Evolutionary conservation across 2,888 invertebrate species (phyloP).

Genomic region (Morpho helenor): DNA sequence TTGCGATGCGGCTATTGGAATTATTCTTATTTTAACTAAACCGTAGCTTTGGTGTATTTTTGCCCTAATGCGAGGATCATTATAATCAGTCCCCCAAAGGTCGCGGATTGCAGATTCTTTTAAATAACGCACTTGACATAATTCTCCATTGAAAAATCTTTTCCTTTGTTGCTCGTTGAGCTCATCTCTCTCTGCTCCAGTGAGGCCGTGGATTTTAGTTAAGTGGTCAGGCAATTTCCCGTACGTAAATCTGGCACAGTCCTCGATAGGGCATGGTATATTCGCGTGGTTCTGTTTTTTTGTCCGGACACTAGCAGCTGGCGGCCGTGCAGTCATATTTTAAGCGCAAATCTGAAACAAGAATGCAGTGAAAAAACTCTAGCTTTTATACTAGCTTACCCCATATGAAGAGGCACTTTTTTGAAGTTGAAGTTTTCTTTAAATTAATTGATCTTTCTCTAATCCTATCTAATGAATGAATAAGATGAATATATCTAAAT

Average conservation of each 20-base stretch:
- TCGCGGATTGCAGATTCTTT: slow-evolving; percentile 76
- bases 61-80: slow-evolving; percentile 66
- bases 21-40: slow-evolving; percentile 72
- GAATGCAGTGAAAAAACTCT: too few relatives aligned
- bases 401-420: too few relatives aligned
- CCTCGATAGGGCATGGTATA: slow-evolving; percentile 75
- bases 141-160: slow-evolving; percentile 75
- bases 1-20: slow-evolving; percentile 69
- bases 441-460: too few relatives aligned
- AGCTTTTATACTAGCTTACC: too few relatives aligned
- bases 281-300: slow-evolving; percentile 77
- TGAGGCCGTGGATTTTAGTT: slow-evolving; percentile 72
- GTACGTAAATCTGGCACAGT: slow-evolving; percentile 74
- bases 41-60: slow-evolving; percentile 75
- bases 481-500: too few relatives aligned
- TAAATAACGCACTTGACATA: slow-evolving; percentile 71
- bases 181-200: slow-evolving; percentile 68
- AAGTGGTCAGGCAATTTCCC: slow-evolving; percentile 74
- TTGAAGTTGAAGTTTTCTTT: too few relatives aligned
- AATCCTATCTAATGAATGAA: too few relatives aligned
- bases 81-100: slow-evolving; percentile 72
- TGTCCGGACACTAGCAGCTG: slow-evolving; percentile 53
- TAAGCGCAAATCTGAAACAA: slow-evolving; percentile 30
- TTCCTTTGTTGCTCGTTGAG: slow-evolving; percentile 74
- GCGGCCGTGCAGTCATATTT: slow-evolving; percentile 51